Conservation (phyloP, 1,140 invertebrate species). For the Subanguina moxae region DNA sequence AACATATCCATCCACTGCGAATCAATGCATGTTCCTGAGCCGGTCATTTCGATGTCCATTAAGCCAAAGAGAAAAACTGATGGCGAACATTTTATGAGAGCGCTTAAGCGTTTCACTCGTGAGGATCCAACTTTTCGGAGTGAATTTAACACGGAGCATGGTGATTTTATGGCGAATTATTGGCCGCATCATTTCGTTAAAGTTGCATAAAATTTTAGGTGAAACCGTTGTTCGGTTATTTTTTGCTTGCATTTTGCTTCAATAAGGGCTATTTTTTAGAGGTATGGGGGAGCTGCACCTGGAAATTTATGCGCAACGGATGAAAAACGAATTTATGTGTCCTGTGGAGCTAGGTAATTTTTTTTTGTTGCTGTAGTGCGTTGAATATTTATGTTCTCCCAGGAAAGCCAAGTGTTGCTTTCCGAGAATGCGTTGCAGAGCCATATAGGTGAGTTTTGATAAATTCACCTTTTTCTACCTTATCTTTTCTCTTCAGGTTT, state of each 20-base stretch:
- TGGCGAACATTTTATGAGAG: conserved; percentile 91
- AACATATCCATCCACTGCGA: conserved; percentile 63
- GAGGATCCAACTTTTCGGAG: conserved; percentile 88
- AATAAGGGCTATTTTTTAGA: conserved; percentile 64
- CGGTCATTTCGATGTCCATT: conserved; percentile 97
- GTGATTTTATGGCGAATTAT: conserved; percentile 75
- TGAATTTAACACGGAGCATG: conserved; percentile 85
- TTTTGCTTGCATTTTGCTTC: too few relatives aligned
- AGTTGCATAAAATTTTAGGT: too few relatives aligned
- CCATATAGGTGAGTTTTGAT: conserved; percentile 57
- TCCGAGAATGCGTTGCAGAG: conserved; percentile 63
- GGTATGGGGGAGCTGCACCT: conserved; percentile 98
- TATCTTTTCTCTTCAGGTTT: conserved; percentile 70
- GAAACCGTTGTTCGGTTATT: too few relatives aligned
- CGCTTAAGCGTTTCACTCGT: conserved; percentile 84
- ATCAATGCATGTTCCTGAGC: conserved; percentile 90
- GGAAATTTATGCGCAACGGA: conserved; percentile 83
- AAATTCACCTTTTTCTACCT: too few relatives aligned
- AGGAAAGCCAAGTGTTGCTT: conserved; percentile 84
- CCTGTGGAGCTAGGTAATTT: conserved; percentile 78
- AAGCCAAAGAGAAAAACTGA: conserved; percentile 79
- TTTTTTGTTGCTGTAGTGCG: too few relatives aligned
- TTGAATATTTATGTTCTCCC: too few relatives aligned
- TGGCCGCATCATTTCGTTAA: too few relatives aligned
- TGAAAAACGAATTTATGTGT: conserved; percentile 93